These are phyloP conservation scores for Plusia festucae DNA, from an alignment of 2,888 invertebrate species.

Conservation along the genomic window DNA sequence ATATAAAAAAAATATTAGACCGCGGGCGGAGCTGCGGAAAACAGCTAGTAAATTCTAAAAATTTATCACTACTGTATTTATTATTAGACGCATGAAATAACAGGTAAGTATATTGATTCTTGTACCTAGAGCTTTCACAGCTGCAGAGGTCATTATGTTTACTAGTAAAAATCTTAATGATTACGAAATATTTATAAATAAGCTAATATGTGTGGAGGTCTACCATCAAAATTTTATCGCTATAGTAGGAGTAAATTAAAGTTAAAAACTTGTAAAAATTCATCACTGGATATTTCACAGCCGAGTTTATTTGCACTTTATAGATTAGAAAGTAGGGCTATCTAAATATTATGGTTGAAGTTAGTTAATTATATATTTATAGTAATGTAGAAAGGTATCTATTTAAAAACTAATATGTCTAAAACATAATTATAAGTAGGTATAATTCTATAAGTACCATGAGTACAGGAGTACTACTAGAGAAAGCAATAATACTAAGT, in stretches of 20 bases:
- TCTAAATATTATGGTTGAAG: slow-evolving; percentile 16
- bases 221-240: slow-evolving; percentile 16
- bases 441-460: background rate
- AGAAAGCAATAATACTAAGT: background rate
- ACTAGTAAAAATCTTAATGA: background rate
- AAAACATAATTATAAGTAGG: background rate
- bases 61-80: too few relatives aligned
- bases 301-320: slow-evolving; percentile 75
- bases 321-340: slow-evolving; percentile 18
- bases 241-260: slow-evolving; percentile 35
- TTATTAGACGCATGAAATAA: too few relatives aligned
- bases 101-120: background rate
- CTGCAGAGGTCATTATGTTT: background rate
- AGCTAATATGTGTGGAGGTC: background rate
- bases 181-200: background rate
- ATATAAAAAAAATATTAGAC: too few relatives aligned
- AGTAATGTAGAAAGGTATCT: background rate
- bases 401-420: background rate
- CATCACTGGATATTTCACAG: slow-evolving; percentile 78
- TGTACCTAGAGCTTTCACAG: background rate
- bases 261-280: slow-evolving; percentile 67
- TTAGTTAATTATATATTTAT: background rate
- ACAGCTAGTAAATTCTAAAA: too few relatives aligned
- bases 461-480: too few relatives aligned
- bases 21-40: too few relatives aligned